A percentile compares a stretch with the other conserved stretches of the same genome.
phyloP scores from a whole-genome alignment of 2,888 invertebrate genomes.

The Pseudeuparius sepicola region DNA sequence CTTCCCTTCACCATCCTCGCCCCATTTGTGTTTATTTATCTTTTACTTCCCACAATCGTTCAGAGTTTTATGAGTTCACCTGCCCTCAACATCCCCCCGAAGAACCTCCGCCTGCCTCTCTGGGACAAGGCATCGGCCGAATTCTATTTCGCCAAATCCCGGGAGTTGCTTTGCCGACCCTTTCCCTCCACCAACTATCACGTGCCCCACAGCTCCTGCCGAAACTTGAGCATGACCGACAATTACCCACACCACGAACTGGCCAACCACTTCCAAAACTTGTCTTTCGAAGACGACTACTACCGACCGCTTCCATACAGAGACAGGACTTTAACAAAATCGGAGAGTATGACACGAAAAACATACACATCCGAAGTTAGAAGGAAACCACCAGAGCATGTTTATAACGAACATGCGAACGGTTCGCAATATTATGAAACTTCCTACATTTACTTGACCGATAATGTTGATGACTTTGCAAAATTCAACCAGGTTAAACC shows the following conservation, averaged over 20 bases:
- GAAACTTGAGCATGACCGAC: too few relatives aligned
- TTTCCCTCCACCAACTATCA: slow-evolving; percentile 32
- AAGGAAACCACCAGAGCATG: slow-evolving; percentile 16
- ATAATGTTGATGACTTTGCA: slow-evolving; percentile 22
- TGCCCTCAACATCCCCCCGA: slow-evolving; percentile 43
- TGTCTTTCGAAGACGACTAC: slow-evolving; percentile 31
- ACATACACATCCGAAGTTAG: slow-evolving; percentile 30
- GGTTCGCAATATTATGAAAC: slow-evolving; percentile 30
- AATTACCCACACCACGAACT: slow-evolving; percentile 15
- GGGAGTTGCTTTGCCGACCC: slow-evolving; percentile 55
- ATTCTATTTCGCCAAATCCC: slow-evolving; percentile 62
- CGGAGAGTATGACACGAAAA: slow-evolving; percentile 38
- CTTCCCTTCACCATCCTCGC: slow-evolving; percentile 10
- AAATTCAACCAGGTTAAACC: slow-evolving; percentile 13
- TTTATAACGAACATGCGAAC: slow-evolving; percentile 22
- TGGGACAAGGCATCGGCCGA: slow-evolving; percentile 67
- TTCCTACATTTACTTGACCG: slow-evolving; percentile 33
- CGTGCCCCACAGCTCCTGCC: slow-evolving; percentile 34
- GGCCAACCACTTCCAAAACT: slow-evolving; percentile 29
- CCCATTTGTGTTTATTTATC: slow-evolving; percentile 3
- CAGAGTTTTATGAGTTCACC: slow-evolving; percentile 41
- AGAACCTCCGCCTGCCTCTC: slow-evolving; percentile 47
- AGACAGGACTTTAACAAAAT: slow-evolving; percentile 38
- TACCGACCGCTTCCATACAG: slow-evolving; percentile 29
- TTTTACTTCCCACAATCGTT: neutral